A percentile compares a stretch with the other conserved stretches of the same genome.
These are phyloP conservation scores for Styela plicata DNA, from an alignment of 23 tunicate species.

Conservation along the genomic window DNA sequence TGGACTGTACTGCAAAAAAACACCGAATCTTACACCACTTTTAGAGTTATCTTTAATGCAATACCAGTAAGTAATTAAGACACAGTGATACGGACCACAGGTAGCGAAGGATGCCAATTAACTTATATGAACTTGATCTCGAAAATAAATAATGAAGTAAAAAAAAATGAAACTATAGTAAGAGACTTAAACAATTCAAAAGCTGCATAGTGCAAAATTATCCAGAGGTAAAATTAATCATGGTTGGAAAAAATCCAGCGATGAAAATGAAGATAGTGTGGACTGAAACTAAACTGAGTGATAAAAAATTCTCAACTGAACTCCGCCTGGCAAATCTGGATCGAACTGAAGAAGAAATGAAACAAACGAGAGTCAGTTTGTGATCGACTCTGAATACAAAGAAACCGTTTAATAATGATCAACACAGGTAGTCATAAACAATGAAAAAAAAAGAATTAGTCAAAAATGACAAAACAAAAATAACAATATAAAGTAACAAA, in stretches of 20 bases:
- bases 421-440: background rate
- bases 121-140: no score
- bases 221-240: no score
- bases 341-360: background rate
- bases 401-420: constrained; percentile 45
- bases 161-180: background rate
- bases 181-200: background rate
- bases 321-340: background rate
- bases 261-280: background rate
- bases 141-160: background rate
- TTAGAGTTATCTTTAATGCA: no score
- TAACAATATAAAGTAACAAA: background rate
- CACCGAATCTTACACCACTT: no score
- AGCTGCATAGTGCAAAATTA: background rate
- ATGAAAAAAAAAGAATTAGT: constrained; percentile 32
- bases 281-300: background rate
- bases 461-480: constrained; percentile 12
- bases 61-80: no score
- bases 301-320: background rate
- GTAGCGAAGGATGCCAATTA: no score
- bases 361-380: background rate
- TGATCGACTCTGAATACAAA: constrained; percentile 28
- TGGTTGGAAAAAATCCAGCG: no score
- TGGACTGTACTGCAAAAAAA: no score
- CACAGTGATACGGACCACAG: no score